Conservation (phyloP, 2,888 invertebrate species). For the Nephrocerus scutellatus region DNA sequence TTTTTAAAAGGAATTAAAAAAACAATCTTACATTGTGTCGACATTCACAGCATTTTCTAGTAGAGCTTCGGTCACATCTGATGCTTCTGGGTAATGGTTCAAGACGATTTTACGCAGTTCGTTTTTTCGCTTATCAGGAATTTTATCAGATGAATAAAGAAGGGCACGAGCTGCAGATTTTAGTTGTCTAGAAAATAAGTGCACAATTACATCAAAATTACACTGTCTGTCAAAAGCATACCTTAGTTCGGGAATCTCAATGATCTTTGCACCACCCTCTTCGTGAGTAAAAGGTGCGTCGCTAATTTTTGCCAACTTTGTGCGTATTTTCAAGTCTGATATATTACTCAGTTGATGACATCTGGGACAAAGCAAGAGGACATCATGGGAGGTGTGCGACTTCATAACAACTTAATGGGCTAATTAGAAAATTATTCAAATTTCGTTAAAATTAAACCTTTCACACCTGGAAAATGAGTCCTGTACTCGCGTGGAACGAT, state of each 20-base stretch:
- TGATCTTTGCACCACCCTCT: constrained; percentile 33
- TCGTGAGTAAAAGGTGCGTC: constrained; percentile 55
- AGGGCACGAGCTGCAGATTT: constrained; percentile 58
- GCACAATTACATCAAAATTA: neutral
- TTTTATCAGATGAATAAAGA: constrained; percentile 43
- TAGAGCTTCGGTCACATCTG: constrained; percentile 49
- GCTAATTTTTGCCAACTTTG: constrained; percentile 54
- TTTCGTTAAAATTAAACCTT: constrained; percentile 4
- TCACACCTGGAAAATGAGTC: constrained; percentile 62
- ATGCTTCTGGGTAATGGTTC: constrained; percentile 49
- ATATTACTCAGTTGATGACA: constrained; percentile 68
- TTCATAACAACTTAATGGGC: constrained; percentile 61
- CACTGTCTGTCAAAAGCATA: constrained; percentile 22
- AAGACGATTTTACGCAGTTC: constrained; percentile 50
- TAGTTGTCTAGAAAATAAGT: constrained; percentile 46
- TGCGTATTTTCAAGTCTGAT: constrained; percentile 56
- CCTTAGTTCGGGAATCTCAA: constrained; percentile 44
- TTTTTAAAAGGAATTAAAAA: neutral
- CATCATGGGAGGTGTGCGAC: constrained; percentile 74
- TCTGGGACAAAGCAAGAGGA: constrained; percentile 61
- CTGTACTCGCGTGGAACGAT: constrained; percentile 79
- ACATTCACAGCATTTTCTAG: constrained; percentile 50
- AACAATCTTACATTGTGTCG: constrained; percentile 48
- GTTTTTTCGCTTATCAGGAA: constrained; percentile 51
- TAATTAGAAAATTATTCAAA: constrained; percentile 1